phyloP scores from a whole-genome alignment of 2,797 vertebrate genomes.

The Gallirallus australis region DNA sequence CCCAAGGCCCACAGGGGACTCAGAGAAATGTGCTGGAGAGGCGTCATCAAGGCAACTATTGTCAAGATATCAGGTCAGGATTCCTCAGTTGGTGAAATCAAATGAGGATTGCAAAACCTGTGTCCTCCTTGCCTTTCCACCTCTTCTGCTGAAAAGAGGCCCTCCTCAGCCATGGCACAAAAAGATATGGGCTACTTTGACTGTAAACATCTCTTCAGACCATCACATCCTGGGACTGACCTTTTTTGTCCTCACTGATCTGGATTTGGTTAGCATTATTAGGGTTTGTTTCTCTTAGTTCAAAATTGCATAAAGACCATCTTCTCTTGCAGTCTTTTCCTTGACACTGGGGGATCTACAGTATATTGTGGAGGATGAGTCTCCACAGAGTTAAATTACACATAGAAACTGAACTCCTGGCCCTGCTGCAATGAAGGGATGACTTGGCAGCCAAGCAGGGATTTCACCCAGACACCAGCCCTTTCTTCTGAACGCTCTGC shows the following conservation, averaged over 20 bases:
- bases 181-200: not conserved
- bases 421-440: not conserved
- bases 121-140: not conserved
- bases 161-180: not conserved
- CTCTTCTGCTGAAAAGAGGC: not conserved
- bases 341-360: not conserved
- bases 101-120: not conserved
- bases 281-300: conserved; percentile 5
- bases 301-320: not conserved
- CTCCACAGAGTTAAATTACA: conserved; percentile 15
- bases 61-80: not conserved
- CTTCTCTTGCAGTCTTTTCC: not conserved
- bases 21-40: not conserved
- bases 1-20: not conserved
- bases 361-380: not conserved
- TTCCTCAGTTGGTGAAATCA: not conserved
- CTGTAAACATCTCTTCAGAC: not conserved
- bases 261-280: conserved; percentile 9
- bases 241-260: not conserved
- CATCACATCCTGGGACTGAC: not conserved
- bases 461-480: conserved; percentile 36
- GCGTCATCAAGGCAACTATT: not conserved
- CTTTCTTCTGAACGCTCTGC: not conserved
- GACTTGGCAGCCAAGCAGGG: not conserved
- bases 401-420: conserved; percentile 13